These are phyloP conservation scores for Eristalis intricaria DNA, from an alignment of 2,888 invertebrate species.

Conservation along the genomic window DNA sequence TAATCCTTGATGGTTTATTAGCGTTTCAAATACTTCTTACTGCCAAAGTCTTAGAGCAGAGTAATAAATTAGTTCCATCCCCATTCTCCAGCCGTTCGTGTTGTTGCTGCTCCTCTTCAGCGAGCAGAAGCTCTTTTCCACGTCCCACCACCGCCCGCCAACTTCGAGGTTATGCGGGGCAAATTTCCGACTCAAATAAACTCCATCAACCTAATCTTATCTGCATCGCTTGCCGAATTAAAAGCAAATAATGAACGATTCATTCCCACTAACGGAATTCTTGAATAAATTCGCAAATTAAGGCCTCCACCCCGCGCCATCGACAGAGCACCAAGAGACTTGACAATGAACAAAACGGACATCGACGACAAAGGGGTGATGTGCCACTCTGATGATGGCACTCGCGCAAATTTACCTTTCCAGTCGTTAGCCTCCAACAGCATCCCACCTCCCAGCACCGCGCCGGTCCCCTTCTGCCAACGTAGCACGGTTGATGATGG, in stretches of 20 bases:
- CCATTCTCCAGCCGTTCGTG: background rate
- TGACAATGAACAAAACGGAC: constrained; percentile 39
- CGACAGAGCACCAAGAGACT: constrained; percentile 6
- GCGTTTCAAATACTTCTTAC: constrained; percentile 73
- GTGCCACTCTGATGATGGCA: constrained; percentile 5
- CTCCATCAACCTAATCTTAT: constrained; percentile 70
- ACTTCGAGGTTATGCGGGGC: background rate
- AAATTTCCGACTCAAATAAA: constrained; percentile 58
- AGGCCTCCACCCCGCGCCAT: constrained; percentile 12
- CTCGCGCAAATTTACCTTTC: constrained; percentile 21
- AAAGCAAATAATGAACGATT: constrained; percentile 70
- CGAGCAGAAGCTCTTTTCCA: background rate
- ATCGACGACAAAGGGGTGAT: constrained; percentile 53
- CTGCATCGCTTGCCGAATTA: constrained; percentile 69
- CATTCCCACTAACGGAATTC: constrained; percentile 61
- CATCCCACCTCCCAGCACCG: background rate
- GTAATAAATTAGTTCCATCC: constrained; percentile 65
- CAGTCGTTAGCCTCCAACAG: constrained; percentile 30
- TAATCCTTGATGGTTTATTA: constrained; percentile 80
- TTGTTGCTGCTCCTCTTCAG: background rate
- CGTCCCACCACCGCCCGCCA: background rate
- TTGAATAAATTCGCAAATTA: constrained; percentile 68
- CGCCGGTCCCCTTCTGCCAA: background rate
- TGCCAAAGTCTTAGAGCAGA: constrained; percentile 65
- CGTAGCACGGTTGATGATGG: background rate